phyloP scores from a whole-genome alignment of 2,888 invertebrate species.

The Lampropteryx suffumata region DNA sequence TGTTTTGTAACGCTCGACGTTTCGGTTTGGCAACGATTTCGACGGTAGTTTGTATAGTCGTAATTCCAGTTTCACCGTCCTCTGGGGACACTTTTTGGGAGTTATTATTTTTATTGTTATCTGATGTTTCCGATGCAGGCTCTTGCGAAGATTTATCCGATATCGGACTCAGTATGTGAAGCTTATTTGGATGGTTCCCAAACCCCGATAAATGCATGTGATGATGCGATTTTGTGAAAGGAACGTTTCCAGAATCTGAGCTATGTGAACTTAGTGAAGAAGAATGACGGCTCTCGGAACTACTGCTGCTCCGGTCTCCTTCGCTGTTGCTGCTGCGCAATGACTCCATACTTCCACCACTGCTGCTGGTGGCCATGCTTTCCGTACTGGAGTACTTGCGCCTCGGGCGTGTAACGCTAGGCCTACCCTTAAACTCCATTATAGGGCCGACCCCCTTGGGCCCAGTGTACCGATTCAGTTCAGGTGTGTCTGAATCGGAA shows the following conservation, averaged over 20 bases:
- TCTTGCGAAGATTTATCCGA: constrained; percentile 95
- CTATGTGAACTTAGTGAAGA: constrained; percentile 93
- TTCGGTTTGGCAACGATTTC: constrained; percentile 83
- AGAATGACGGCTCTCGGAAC: constrained; percentile 92
- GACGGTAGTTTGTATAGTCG: constrained; percentile 71
- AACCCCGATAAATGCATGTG: constrained; percentile 86
- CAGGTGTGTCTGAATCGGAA: constrained; percentile 80
- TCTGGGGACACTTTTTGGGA: constrained; percentile 91
- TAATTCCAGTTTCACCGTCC: constrained; percentile 75
- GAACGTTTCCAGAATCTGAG: constrained; percentile 89
- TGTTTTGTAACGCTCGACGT: constrained; percentile 88
- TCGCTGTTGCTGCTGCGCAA: constrained; percentile 93
- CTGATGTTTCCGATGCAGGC: constrained; percentile 91
- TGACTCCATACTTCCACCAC: constrained; percentile 94
- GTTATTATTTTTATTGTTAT: constrained; percentile 90
- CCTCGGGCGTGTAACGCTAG: constrained; percentile 76
- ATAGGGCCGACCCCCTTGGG: constrained; percentile 83
- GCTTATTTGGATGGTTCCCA: constrained; percentile 88
- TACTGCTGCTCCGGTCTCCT: constrained; percentile 92
- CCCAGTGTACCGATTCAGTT: constrained; percentile 80
- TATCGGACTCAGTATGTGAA: constrained; percentile 94
- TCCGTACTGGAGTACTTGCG: constrained; percentile 90
- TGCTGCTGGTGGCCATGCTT: constrained; percentile 94
- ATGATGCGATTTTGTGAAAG: constrained; percentile 83
- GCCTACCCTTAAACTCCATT: constrained; percentile 85